Evolutionary conservation across 2,113 vertebrate species (phyloP).

Genomic region (Sphaerodactylus townsendi): DNA sequence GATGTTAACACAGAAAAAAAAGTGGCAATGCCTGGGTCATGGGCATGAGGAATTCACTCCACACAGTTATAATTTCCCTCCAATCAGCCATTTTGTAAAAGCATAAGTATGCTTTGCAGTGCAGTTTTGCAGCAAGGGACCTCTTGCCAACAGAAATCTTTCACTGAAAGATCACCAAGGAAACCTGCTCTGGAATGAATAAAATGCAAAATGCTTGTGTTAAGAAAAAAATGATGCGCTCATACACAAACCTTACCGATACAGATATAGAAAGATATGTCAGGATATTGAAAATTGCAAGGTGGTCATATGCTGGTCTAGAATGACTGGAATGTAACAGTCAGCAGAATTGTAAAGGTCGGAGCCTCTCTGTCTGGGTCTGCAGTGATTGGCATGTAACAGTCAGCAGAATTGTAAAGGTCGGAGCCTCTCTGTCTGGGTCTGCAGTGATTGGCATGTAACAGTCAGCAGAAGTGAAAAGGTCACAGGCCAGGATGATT

Average conservation of each 20-base stretch:
- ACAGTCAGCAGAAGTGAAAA: no score
- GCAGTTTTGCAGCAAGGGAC: background rate
- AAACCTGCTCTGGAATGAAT: background rate
- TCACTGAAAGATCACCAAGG: background rate
- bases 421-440: no score
- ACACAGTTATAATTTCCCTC: slow-evolving; percentile 22
- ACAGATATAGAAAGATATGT: background rate
- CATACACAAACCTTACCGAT: background rate
- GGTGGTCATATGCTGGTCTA: no score
- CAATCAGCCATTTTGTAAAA: slow-evolving; percentile 3
- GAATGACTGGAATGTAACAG: no score
- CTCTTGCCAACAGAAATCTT: slow-evolving; percentile 6
- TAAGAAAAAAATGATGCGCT: background rate
- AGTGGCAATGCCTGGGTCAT: background rate
- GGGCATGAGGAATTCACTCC: background rate
- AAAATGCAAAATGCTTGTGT: background rate
- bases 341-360: no score
- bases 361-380: no score
- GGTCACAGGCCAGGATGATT: no score
- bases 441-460: no score
- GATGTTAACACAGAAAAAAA: slow-evolving; percentile 7
- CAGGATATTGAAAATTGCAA: no score
- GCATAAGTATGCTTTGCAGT: background rate
- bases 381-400: no score
- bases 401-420: no score